These are phyloP conservation scores for Anguilla megastoma DNA, from an alignment of 2,797 vertebrate genomes.

Conservation along the genomic window DNA sequence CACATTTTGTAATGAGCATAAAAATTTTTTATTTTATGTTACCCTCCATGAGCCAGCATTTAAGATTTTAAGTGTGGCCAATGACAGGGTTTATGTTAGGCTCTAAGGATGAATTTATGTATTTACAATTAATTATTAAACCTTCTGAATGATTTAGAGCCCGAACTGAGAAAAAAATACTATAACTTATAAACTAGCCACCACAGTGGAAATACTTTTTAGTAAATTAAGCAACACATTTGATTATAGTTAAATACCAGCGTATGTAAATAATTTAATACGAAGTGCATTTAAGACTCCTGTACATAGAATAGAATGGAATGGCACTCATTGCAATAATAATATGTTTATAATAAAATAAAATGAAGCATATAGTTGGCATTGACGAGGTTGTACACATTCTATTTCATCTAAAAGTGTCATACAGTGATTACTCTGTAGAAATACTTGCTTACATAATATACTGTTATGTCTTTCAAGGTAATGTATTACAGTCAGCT, in stretches of 20 bases:
- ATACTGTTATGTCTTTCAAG: background rate
- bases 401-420: background rate
- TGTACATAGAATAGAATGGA: constrained; percentile 36
- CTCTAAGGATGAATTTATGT: constrained; percentile 62
- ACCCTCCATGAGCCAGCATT: constrained; percentile 35
- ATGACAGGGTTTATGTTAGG: constrained; percentile 57
- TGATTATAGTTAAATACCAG: constrained; percentile 57
- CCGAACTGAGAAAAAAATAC: constrained; percentile 55
- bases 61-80: constrained; percentile 55
- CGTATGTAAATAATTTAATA: constrained; percentile 54
- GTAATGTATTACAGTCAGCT: background rate
- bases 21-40: background rate
- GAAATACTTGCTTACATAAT: background rate
- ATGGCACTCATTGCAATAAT: constrained; percentile 22
- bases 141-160: constrained; percentile 67
- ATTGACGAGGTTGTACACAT: background rate
- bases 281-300: constrained; percentile 33
- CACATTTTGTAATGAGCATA: background rate
- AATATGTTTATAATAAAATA: background rate
- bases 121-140: constrained; percentile 67
- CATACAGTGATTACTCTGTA: background rate
- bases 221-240: constrained; percentile 57
- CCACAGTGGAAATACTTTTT: constrained; percentile 52
- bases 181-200: constrained; percentile 53
- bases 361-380: constrained; percentile 13